Evolutionary conservation across 2,797 vertebrate species (phyloP), one percentile per base, ranked within the genome.

Genomic region (Mastacembelus armatus): DNA sequence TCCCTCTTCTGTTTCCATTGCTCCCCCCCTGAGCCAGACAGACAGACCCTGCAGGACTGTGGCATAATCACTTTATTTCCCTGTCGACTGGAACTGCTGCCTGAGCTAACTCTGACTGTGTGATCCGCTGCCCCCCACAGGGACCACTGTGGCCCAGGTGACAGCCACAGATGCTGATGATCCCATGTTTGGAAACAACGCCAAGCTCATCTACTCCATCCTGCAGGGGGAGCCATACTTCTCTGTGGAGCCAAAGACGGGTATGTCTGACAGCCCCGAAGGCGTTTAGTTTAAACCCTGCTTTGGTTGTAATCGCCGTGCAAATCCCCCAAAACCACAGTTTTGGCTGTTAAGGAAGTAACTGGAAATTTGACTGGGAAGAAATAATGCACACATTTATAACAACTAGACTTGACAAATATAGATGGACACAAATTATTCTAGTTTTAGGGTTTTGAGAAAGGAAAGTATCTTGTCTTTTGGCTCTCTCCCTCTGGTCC

Each of bases 221-320:
- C 64, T 95, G 66, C 94, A 95, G 82, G 97, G 96, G 75, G 97
- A 96, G 71, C 95, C 98, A 7, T 99, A 99, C 89, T 99, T 99
- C 91, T 97, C 96, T 19, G 94, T 98, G 89, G 96, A 99, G 82
- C 95, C 96, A 21, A 98, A 95, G 71, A 98, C 98, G 85, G 98
- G 98, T 99, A 79, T 1, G 3, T 11, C 15, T 7, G 5, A 9
- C 30, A 10, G 9, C 36, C 10, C 9, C 18, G 19, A 33, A 19
- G 21, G 1, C 24, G 45, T 49, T 76, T 22, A 12, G 5, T 19
- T 22, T 10, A 21, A 57, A 58, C 4, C 11, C 5, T 12, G 6
- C 18, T 45, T 60, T 8, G 3, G 18, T 43, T 3, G 2, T 27
- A 14, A 66, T 42, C 39, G 24, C 24, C 21, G 16, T 11, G n/a